These are phyloP conservation scores for Caligus rogercresseyi DNA, from an alignment of 1,140 invertebrate species.

Conservation along the genomic window DNA sequence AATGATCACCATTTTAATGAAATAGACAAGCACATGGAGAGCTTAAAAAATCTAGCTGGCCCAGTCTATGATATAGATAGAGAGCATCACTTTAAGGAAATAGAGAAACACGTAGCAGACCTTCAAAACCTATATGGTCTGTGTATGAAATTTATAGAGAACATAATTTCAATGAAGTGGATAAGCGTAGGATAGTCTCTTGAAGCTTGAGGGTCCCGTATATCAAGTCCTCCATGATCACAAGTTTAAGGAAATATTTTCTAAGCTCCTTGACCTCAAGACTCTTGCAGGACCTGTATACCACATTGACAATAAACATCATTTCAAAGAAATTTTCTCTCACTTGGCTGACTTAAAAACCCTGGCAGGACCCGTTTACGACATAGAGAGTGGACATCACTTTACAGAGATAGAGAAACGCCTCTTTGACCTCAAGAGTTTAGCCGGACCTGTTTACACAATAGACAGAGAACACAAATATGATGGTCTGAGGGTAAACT, in stretches of 20 bases:
- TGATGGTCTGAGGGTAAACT: neutral
- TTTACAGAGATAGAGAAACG: slow-evolving; percentile 10
- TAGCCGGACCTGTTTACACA: slow-evolving; percentile 10
- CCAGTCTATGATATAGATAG: slow-evolving; percentile 14
- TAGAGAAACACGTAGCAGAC: slow-evolving; percentile 3
- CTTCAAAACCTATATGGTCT: slow-evolving; percentile 5
- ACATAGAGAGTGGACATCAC: slow-evolving; percentile 14
- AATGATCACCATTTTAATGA: slow-evolving; percentile 6
- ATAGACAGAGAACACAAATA: slow-evolving; percentile 12
- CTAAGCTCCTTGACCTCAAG: slow-evolving; percentile 8
- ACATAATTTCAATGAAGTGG: slow-evolving; percentile 18
- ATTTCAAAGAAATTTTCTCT: slow-evolving; percentile 3
- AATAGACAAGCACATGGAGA: slow-evolving; percentile 10
- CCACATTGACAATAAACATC: slow-evolving; percentile 11
- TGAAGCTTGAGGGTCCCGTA: slow-evolving; percentile 8
- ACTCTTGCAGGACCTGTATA: slow-evolving; percentile 11
- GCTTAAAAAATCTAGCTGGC: slow-evolving; percentile 10
- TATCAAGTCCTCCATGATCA: slow-evolving; percentile 14
- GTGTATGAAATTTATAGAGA: slow-evolving; percentile 13
- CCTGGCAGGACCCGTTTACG: slow-evolving; percentile 10
- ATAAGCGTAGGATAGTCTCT: slow-evolving; percentile 6
- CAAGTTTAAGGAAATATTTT: slow-evolving; percentile 2
- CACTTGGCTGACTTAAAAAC: slow-evolving; percentile 11
- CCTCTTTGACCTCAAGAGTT: slow-evolving; percentile 11
- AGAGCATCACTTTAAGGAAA: slow-evolving; percentile 15